Conservation (phyloP, 2,113 vertebrate species). For the Channa maculata region DNA sequence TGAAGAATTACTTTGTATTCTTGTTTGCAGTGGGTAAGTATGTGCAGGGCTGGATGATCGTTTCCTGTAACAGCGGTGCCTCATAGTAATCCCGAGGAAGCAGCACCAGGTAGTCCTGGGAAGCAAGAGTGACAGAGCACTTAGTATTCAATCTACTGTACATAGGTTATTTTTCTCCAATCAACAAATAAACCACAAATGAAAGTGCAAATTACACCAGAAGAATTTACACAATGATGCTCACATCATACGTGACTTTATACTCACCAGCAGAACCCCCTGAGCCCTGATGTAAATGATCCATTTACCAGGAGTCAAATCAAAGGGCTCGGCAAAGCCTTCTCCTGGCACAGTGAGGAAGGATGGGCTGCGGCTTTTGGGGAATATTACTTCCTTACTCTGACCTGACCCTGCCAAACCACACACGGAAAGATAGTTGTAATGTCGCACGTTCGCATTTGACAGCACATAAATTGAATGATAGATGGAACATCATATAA, state of each 20-base stretch:
- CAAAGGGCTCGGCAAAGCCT: slow-evolving; percentile 87
- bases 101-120: slow-evolving; percentile 93
- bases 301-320: slow-evolving; percentile 87
- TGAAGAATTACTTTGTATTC: slow-evolving; percentile 84
- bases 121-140: slow-evolving; percentile 2
- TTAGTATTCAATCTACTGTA: neutral
- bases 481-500: too few species aligned
- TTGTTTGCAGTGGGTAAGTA: slow-evolving; percentile 46
- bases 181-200: neutral
- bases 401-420: slow-evolving; percentile 83
- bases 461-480: neutral
- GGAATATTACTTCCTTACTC: slow-evolving; percentile 89
- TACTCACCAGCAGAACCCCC: slow-evolving; percentile 91
- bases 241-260: neutral
- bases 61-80: slow-evolving; percentile 86
- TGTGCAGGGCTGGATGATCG: slow-evolving; percentile 88
- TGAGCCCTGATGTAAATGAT: slow-evolving; percentile 87
- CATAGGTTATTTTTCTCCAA: neutral
- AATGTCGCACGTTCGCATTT: neutral
- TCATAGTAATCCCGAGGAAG: slow-evolving; percentile 93
- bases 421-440: slow-evolving; percentile 24
- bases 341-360: slow-evolving; percentile 91
- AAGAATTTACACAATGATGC: neutral
- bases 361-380: slow-evolving; percentile 85
- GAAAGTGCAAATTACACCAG: neutral